Conservation (phyloP, 2,888 invertebrate genomes). For the Harpagoxenus sublaevis region DNA sequence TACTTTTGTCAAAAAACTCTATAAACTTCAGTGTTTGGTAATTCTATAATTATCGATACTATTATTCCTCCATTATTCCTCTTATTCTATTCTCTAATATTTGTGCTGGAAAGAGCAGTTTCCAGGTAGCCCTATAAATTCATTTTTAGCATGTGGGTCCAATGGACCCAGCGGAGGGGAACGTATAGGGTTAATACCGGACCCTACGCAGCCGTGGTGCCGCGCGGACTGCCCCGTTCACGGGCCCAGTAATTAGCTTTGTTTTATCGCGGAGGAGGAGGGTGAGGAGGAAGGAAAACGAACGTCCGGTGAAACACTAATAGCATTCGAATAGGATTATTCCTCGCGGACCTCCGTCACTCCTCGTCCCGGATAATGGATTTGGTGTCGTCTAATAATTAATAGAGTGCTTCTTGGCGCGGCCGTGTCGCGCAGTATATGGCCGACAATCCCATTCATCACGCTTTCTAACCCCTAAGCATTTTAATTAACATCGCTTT, state of each 20-base stretch:
- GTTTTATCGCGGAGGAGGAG: constrained; percentile 75
- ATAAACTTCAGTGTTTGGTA: neutral
- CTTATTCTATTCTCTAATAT: neutral
- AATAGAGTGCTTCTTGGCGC: constrained; percentile 83
- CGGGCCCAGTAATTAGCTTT: constrained; percentile 82
- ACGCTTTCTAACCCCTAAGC: constrained; percentile 86
- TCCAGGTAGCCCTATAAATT: neutral
- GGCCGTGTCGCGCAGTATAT: constrained; percentile 61
- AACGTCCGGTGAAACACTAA: constrained; percentile 65
- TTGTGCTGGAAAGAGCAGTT: neutral
- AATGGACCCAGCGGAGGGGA: neutral
- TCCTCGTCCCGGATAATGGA: constrained; percentile 84
- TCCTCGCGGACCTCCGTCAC: constrained; percentile 79
- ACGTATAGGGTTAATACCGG: constrained; percentile 23
- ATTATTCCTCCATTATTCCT: neutral
- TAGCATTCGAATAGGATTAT: constrained; percentile 78
- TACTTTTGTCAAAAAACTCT: neutral
- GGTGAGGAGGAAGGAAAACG: constrained; percentile 48
- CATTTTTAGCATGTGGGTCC: neutral
- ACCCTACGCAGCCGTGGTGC: constrained; percentile 66
- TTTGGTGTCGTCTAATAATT: constrained; percentile 86
- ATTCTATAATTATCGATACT: neutral
- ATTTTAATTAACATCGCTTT: constrained; percentile 85
- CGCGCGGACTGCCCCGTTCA: constrained; percentile 67
- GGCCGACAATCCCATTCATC: constrained; percentile 83